Evolutionary conservation across 1,140 invertebrate genomes (phyloP).

Genomic region (Atta cephalotes): DNA sequence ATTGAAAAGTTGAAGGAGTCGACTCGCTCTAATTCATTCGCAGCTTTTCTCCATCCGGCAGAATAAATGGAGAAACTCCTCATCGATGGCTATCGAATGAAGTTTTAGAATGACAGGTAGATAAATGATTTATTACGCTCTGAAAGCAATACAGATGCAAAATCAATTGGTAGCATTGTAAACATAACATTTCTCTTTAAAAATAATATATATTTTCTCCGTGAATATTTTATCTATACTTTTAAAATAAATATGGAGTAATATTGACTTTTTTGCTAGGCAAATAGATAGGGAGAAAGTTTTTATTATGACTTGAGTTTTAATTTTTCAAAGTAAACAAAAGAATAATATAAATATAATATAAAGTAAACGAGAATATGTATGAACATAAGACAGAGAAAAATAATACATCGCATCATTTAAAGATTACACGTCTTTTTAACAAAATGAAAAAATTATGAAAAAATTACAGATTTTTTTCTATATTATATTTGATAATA

Average conservation of each 20-base stretch:
- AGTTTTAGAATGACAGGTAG: conserved; percentile 48
- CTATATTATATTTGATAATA: too few species aligned
- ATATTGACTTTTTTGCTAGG: background rate
- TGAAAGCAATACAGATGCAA: conserved; percentile 27
- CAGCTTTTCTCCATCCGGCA: conserved; percentile 57
- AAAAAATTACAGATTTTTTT: too few species aligned
- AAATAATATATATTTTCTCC: background rate
- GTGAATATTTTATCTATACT: background rate
- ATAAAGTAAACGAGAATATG: background rate
- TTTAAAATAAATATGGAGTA: background rate
- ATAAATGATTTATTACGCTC: conserved; percentile 46
- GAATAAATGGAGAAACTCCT: conserved; percentile 45
- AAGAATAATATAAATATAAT: background rate
- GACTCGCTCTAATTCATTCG: conserved; percentile 75
- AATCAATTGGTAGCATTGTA: conserved; percentile 27
- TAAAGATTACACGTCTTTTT: too few species aligned
- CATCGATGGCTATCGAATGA: conserved; percentile 42
- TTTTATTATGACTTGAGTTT: background rate
- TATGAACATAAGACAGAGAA: background rate
- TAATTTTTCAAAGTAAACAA: background rate
- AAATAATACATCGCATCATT: background rate
- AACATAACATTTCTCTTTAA: conserved; percentile 1
- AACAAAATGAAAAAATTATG: too few species aligned
- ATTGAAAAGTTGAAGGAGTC: conserved; percentile 63
- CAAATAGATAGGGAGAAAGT: background rate